phyloP scores from a whole-genome alignment of 2,888 invertebrate species.

The Zaprionus bogoriensis region DNA sequence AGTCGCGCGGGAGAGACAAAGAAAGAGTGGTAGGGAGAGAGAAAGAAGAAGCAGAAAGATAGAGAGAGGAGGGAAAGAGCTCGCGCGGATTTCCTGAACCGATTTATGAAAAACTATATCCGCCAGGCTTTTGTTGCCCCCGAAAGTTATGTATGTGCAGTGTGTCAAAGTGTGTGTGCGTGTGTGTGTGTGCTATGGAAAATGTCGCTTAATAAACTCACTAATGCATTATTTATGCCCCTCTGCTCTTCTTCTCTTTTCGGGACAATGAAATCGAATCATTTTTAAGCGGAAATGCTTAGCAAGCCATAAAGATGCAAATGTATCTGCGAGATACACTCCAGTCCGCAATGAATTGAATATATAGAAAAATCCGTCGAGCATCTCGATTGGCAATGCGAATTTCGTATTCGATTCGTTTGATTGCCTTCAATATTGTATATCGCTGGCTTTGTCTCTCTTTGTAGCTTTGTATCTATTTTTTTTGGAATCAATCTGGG shows the following conservation, averaged over 20 bases:
- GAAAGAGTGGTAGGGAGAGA: too few relatives aligned
- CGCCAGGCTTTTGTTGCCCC: slow-evolving; percentile 15
- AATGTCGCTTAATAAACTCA: slow-evolving; percentile 25
- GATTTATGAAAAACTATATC: slow-evolving; percentile 42
- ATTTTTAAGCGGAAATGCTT: not conserved
- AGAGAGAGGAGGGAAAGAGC: too few relatives aligned
- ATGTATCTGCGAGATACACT: not conserved
- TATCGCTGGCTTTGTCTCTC: slow-evolving; percentile 2
- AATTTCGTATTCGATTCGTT: not conserved
- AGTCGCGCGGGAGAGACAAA: slow-evolving; percentile 3
- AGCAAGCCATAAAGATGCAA: not conserved
- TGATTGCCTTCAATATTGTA: not conserved
- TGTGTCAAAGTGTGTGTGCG: too few relatives aligned
- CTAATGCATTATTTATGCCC: slow-evolving; percentile 23
- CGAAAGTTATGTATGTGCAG: not conserved
- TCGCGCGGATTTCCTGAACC: slow-evolving; percentile 34
- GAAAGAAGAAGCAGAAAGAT: too few relatives aligned
- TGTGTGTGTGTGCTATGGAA: too few relatives aligned
- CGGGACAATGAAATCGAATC: too few relatives aligned
- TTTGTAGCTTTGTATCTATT: too few relatives aligned
- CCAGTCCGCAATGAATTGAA: not conserved
- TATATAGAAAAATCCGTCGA: too few relatives aligned
- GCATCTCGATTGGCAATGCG: too few relatives aligned
- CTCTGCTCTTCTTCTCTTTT: not conserved
- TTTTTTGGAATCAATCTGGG: too few relatives aligned